Evolutionary conservation across 2,888 invertebrate species (phyloP).

Genomic region (Sinodicranocentrus sp.): DNA sequence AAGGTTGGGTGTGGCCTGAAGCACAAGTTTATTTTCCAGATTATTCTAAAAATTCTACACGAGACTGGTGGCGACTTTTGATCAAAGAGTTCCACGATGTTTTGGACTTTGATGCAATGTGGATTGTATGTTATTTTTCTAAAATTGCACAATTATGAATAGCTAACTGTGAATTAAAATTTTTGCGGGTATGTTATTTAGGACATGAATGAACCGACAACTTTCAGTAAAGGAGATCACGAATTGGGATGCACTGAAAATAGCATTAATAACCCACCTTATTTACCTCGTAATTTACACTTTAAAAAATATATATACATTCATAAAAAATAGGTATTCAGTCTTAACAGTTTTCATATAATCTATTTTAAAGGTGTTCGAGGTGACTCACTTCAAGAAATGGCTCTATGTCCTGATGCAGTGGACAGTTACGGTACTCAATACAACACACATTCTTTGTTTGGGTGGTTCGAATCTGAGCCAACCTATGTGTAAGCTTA

Average conservation of each 20-base stretch:
- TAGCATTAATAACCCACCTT: slow-evolving; percentile 84
- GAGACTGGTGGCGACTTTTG: slow-evolving; percentile 58
- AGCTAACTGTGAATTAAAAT: not conserved
- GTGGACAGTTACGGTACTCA: slow-evolving; percentile 64
- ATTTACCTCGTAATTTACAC: slow-evolving; percentile 81
- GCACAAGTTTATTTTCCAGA: slow-evolving; percentile 56
- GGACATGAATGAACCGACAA: slow-evolving; percentile 92
- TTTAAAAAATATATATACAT: not conserved
- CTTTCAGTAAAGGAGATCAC: slow-evolving; percentile 84
- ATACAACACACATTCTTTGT: slow-evolving; percentile 78
- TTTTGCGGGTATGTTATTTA: not conserved
- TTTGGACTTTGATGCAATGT: slow-evolving; percentile 65
- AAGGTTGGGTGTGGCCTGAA: slow-evolving; percentile 61
- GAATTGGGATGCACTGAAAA: slow-evolving; percentile 82
- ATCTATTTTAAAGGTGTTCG: no score
- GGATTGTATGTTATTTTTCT: slow-evolving; percentile 50
- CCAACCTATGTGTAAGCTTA: not conserved
- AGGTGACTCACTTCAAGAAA: slow-evolving; percentile 81
- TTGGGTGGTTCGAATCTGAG: slow-evolving; percentile 76
- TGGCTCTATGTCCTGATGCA: slow-evolving; percentile 79
- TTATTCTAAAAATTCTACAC: slow-evolving; percentile 42
- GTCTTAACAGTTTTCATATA: slow-evolving; percentile 38
- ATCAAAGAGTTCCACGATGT: slow-evolving; percentile 58
- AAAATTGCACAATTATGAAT: not conserved
- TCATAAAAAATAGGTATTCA: not conserved